Base-by-base conservation (phyloP, 2,797 vertebrate genomes). In the Otolemur crassicaudatus region DNA sequence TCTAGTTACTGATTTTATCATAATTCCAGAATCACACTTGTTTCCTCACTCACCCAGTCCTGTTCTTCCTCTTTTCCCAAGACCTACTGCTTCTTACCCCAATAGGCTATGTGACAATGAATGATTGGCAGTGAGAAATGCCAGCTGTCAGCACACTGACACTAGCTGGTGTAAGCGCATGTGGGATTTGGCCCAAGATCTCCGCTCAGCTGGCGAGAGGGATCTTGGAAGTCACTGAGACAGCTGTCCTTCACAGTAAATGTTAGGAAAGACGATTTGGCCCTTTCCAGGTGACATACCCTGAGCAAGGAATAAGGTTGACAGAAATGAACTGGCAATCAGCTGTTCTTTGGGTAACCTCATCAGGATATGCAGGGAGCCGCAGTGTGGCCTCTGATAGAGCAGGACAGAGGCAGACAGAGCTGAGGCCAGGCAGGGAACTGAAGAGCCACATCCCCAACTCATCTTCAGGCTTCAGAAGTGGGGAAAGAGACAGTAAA, bases 291-390 rank as follows among this genome's bases (percentile, higher is more conserved):
- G 4, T 80, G 23, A 1, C 58, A 69, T 72, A 5, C 9, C 67
- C 63, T 40, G 29, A 95, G 49, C 46, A 72, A 77, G 46, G 65
- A 94, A 73, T 12, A 85, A 73, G 17, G 5, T 46, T 85, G 72
- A 67, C 72, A 95, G 76, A 93, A 92, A 80, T 81, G 79, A 87
- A 83, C 49, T 53, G 19, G 19, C 31, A 91, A 85, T 94, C 46
- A 40, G 19, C 77, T 90, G 23, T 80, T 81, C 63, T 85, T 87
- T 77, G 31, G 37, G 29, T 63, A 69, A 94, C 73, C 58, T 69
- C 70, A 89, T 88, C 77, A 88, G 72, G 72, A 43, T 37, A 53
- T 25, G 46, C 13, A 94, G 58, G 43, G 34, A 94, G 5, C 17
- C 82, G 94, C 29, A 72, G 37, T 53, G 34, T 31, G 11, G 34